Base-by-base conservation (phyloP, 37 sponge, comb jelly and placozoan genomes). In the Eunapius fragilis region DNA sequence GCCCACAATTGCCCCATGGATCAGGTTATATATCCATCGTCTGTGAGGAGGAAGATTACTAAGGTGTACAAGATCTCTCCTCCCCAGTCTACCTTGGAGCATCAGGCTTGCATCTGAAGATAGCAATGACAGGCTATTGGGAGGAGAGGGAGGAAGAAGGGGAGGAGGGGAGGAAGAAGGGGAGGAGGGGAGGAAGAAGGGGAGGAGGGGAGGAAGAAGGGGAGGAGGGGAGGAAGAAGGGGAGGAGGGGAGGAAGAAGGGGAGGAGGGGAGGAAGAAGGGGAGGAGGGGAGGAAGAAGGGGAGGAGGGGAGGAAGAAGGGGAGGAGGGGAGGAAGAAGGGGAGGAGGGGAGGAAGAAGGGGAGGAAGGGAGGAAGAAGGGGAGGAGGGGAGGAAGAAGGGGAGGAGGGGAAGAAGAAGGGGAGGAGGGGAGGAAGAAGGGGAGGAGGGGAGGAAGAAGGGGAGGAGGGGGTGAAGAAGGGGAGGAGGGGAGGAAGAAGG, bases 21-120 rank as follows among this genome's bases (percentile, higher is more conserved):
- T 25, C 26, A 84, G 6, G 34, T 90, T 87, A 58, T 90, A 93
- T 37, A 90, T 90, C 91, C 91, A 90, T 3, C 94, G 90, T 72
- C 91, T 91, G 27, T 10, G 26, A 71, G n/a, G 33, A 28, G 25
- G 34, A 72, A 47, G 38, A 71, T 49, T 80, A 31, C 25, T 67
- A 6, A 81, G 24, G 49, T 72, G n/a, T 73, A 30, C 27, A 37
- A 72, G 41, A 69, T 11, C 31, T 41, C 30, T 28, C 76, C 33
- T 67, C 77, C 78, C 79, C 68, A 47, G 37, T 38, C 25, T 38
- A 90, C 87, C 47, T 68, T 76, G 76, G 81, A 82, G 70, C 85
- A 90, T 32, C 82, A 74, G 91, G 94, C 24, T 90, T 88, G 49
- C 91, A 90, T 13, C 94, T 80, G 50, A 84, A 88, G 26, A 88